Percentiles rank a stretch among this genome's conserved stretches.
phyloP scores from a whole-genome alignment of 2,113 vertebrate species.

The Trematocara zebra region DNA sequence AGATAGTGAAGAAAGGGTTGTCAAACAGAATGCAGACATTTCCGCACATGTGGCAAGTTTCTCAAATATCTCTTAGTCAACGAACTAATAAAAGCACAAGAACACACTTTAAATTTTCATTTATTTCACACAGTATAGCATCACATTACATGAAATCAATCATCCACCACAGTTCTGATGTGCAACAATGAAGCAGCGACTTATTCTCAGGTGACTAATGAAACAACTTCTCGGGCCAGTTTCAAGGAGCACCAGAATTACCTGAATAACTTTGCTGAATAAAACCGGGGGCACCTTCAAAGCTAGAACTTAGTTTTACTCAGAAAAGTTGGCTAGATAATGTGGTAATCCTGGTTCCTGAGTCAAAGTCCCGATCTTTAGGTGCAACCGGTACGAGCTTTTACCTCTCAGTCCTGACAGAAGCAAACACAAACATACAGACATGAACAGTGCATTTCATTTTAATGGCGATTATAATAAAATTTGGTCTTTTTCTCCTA shows the following conservation, averaged over 20 bases:
- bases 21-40: not conserved
- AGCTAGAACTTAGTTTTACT: not conserved
- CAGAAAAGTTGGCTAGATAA: not conserved
- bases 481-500: slow-evolving; percentile 12
- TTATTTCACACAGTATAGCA: slow-evolving; percentile 60
- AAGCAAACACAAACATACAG: not conserved
- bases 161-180: slow-evolving; percentile 50
- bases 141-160: slow-evolving; percentile 53
- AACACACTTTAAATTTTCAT: slow-evolving; percentile 12
- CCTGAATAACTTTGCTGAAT: not conserved
- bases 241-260: not conserved
- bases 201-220: slow-evolving; percentile 6
- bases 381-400: not conserved
- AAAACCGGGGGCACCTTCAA: not conserved
- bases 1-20: not conserved
- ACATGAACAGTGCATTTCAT: not conserved
- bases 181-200: slow-evolving; percentile 16
- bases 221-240: not conserved
- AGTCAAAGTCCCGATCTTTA: not conserved
- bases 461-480: not conserved
- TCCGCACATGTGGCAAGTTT: not conserved
- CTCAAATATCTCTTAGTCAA: not conserved
- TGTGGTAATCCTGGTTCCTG: not conserved
- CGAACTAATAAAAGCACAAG: not conserved
- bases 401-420: not conserved